A percentile compares a stretch with the other conserved stretches of the same genome.
phyloP scores from a whole-genome alignment of 92 coral and sea anemone species.

The Desmophyllum pertusum region DNA sequence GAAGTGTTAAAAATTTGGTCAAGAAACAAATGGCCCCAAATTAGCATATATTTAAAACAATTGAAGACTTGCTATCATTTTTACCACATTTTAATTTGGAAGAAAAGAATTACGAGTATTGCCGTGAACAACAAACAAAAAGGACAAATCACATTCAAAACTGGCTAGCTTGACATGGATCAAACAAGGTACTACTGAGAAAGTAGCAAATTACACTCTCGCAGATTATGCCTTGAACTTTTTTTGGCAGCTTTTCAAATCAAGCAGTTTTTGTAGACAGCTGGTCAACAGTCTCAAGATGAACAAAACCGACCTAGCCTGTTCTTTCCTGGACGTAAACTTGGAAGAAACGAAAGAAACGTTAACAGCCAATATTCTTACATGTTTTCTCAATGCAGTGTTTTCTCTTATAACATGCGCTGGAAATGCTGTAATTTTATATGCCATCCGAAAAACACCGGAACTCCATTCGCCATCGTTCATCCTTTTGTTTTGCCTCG shows the following conservation, averaged over 20 bases:
- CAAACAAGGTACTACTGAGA: not conserved
- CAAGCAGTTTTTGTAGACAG: not conserved
- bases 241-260: not conserved
- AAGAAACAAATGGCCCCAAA: not conserved
- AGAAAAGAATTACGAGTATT: not conserved
- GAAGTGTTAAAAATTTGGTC: too few species aligned
- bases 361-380: not conserved
- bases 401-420: constrained; percentile 18
- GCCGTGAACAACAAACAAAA: not conserved
- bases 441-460: constrained; percentile 7
- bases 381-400: constrained; percentile 17
- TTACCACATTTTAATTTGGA: not conserved
- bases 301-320: not conserved
- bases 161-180: not conserved
- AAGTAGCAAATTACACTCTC: not conserved
- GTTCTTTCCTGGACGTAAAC: not conserved
- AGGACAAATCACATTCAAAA: not conserved
- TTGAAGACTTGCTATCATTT: not conserved
- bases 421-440: constrained; percentile 14
- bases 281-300: not conserved
- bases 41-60: not conserved
- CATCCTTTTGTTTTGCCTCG: constrained; percentile 34
- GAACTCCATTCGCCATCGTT: constrained; percentile 26
- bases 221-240: not conserved
- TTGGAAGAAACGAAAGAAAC: not conserved